These are phyloP conservation scores for Chiloscyllium plagiosum DNA, from an alignment of 2,113 vertebrate genomes.

Conservation along the genomic window DNA sequence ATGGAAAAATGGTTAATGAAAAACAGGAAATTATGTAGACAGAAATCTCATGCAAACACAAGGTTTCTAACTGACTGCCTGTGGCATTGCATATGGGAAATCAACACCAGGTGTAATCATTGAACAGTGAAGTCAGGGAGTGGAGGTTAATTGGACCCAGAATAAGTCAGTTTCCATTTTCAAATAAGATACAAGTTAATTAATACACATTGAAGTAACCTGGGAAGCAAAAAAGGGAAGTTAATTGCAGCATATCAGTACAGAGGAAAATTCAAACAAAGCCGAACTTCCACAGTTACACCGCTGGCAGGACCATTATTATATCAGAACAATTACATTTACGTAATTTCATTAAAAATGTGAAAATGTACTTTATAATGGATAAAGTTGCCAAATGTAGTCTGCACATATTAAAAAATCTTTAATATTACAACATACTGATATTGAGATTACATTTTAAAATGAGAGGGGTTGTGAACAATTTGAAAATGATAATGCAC, in stretches of 20 bases:
- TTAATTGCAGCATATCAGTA: background rate
- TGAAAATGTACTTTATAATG: background rate
- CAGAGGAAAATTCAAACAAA: background rate
- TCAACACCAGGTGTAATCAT: background rate
- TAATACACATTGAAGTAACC: background rate
- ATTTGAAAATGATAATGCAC: background rate
- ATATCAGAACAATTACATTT: background rate
- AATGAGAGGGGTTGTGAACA: background rate
- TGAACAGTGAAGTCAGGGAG: background rate
- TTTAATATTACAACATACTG: background rate
- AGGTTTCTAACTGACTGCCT: background rate
- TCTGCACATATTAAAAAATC: background rate
- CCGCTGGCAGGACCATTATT: background rate
- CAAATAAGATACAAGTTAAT: background rate
- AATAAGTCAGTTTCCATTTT: background rate
- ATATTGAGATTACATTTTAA: background rate
- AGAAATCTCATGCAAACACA: background rate
- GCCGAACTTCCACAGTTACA: background rate
- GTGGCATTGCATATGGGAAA: background rate
- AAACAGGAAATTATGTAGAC: background rate
- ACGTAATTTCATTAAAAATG: background rate
- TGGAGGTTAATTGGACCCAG: background rate
- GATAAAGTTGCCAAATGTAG: background rate
- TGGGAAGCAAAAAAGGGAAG: background rate
- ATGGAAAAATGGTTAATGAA: background rate